Evolutionary conservation across 2,113 vertebrate genomes (phyloP).

Genomic region (Cariama cristata): DNA sequence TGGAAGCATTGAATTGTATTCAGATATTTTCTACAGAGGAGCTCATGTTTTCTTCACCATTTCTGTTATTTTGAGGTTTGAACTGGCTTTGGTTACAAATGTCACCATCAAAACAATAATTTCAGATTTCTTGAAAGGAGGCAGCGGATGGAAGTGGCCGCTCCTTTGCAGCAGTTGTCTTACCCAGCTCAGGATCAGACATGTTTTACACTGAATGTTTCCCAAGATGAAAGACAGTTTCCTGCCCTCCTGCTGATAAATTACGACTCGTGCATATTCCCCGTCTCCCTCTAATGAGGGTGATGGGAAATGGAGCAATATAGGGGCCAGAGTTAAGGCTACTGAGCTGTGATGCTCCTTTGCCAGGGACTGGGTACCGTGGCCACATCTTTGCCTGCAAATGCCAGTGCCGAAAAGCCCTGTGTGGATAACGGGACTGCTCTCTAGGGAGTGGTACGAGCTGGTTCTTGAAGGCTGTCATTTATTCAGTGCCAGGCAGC

Average conservation of each 20-base stretch:
- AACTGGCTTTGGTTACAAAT: background rate
- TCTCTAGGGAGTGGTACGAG: background rate
- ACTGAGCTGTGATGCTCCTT: background rate
- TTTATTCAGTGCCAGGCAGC: background rate
- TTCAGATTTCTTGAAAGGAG: background rate
- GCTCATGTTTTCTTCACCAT: background rate
- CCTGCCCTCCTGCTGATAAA: background rate
- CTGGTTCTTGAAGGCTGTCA: background rate
- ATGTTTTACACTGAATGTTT: background rate
- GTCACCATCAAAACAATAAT: background rate
- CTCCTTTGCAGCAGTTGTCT: background rate
- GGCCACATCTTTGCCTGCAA: background rate
- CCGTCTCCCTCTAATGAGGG: background rate
- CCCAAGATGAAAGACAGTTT: background rate
- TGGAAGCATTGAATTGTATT: background rate
- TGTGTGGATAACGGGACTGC: rapidly evolving
- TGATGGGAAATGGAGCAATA: background rate
- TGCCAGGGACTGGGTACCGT: rapidly evolving
- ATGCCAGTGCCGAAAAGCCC: background rate
- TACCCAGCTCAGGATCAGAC: background rate
- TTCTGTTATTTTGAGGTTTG: background rate
- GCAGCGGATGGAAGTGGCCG: background rate
- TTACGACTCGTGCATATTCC: background rate
- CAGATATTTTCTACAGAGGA: background rate
- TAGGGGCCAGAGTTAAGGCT: background rate